Conservation (phyloP, 2,113 vertebrate species). For the Cardinalis cardinalis region DNA sequence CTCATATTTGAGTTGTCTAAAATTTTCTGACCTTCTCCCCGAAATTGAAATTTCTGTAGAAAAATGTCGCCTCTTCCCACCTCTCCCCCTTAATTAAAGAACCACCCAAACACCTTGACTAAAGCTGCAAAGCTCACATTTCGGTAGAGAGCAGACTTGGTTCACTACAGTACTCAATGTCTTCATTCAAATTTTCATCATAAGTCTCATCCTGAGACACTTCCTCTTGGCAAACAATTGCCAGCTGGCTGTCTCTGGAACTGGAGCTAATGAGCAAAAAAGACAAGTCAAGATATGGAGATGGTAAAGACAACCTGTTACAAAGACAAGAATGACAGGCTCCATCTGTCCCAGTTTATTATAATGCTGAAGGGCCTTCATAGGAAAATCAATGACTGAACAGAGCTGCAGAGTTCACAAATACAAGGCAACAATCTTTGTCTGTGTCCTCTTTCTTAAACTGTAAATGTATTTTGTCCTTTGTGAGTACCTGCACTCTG, state of each 20-base stretch:
- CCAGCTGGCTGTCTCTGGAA: constrained; percentile 88
- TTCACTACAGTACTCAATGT: constrained; percentile 82
- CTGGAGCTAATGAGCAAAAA: constrained; percentile 80
- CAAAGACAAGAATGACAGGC: constrained; percentile 35
- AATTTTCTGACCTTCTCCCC: neutral
- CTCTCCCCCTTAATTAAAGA: constrained; percentile 1
- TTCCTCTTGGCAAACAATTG: constrained; percentile 86
- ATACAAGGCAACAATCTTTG: neutral
- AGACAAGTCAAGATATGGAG: constrained; percentile 19
- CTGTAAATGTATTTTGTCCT: neutral
- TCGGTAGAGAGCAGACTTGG: constrained; percentile 87
- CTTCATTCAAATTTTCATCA: constrained; percentile 79
- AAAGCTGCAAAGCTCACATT: constrained; percentile 78
- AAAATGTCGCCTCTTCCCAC: neutral
- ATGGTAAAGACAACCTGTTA: constrained; percentile 38
- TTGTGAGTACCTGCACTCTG: neutral
- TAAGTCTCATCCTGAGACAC: constrained; percentile 83
- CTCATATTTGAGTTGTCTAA: neutral
- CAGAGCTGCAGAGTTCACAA: neutral
- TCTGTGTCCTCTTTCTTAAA: neutral
- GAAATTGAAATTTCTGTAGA: neutral
- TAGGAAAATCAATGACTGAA: constrained; percentile 10
- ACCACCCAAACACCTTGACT: constrained; percentile 6
- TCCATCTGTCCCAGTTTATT: constrained; percentile 40
- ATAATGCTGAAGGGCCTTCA: neutral